These are phyloP conservation scores for Prenolepis imparis DNA, from an alignment of 2,888 invertebrate species.

Conservation along the genomic window DNA sequence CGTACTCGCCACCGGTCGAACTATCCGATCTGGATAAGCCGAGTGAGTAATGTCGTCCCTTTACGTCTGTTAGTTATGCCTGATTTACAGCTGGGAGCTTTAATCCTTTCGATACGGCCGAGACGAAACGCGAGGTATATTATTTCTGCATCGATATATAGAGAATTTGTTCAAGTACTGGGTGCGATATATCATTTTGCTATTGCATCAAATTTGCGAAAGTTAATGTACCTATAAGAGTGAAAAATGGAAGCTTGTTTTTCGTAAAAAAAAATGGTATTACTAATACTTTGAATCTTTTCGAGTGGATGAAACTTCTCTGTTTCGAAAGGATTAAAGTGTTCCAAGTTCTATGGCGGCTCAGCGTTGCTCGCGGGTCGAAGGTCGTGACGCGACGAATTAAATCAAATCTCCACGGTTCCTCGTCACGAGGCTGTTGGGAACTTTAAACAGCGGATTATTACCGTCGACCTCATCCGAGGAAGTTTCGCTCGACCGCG, in stretches of 20 bases:
- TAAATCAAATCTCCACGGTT: constrained; percentile 45
- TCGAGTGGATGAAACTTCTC: neutral
- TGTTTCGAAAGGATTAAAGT: neutral
- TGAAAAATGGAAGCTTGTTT: neutral
- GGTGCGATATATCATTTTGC: neutral
- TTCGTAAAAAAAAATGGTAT: neutral
- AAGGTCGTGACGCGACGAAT: constrained; percentile 45
- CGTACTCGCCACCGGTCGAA: constrained; percentile 79
- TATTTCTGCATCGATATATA: neutral
- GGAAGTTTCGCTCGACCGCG: constrained; percentile 48
- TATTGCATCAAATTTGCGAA: neutral
- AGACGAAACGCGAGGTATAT: neutral
- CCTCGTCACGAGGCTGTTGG: constrained; percentile 48
- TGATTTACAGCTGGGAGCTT: constrained; percentile 36
- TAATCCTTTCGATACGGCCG: neutral
- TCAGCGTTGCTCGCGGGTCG: constrained; percentile 1
- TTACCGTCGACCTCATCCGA: constrained; percentile 45
- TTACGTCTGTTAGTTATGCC: constrained; percentile 51
- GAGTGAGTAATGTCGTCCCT: constrained; percentile 79
- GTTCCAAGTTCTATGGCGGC: neutral
- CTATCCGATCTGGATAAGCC: constrained; percentile 84
- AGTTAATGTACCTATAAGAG: neutral
- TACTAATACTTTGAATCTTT: neutral
- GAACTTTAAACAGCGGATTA: constrained; percentile 52
- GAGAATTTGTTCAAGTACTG: neutral